These are phyloP conservation scores for Tympanoctomys barrerae DNA, from an alignment of 2,797 vertebrate genomes.

Conservation along the genomic window DNA sequence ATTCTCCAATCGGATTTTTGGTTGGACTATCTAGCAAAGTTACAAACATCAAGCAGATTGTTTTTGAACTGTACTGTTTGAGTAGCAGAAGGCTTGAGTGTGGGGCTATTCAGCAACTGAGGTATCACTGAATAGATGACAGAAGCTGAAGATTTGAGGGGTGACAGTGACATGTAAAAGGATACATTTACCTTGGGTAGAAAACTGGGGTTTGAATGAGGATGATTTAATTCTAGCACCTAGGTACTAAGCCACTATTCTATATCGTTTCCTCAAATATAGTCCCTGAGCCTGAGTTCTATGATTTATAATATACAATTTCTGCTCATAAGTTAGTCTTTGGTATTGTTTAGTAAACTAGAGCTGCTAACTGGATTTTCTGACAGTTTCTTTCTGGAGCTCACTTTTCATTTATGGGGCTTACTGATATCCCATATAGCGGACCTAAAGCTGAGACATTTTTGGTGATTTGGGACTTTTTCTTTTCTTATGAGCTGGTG, in stretches of 20 bases:
- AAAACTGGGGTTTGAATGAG: not conserved
- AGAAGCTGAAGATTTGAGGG: not conserved
- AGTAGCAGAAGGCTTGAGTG: not conserved
- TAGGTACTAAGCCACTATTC: not conserved
- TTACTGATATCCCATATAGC: not conserved
- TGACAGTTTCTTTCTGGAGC: conserved; percentile 29
- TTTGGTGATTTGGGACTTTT: conserved; percentile 27
- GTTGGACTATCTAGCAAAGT: not conserved
- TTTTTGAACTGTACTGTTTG: not conserved
- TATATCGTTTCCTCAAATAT: not conserved
- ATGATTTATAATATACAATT: not conserved
- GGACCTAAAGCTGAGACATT: conserved; percentile 39
- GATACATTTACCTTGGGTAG: not conserved
- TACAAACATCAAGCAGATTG: not conserved
- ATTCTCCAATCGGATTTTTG: not conserved
- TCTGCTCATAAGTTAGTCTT: conserved; percentile 17
- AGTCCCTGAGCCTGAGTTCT: not conserved
- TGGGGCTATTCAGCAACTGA: not conserved
- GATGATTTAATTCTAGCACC: not conserved
- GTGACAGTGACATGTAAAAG: not conserved
- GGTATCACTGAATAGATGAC: not conserved
- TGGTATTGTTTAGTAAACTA: not conserved
- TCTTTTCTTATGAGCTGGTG: not conserved
- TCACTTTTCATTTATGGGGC: conserved; percentile 20
- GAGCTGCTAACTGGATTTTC: conserved; percentile 30